Evolutionary conservation across 2,113 vertebrate species (phyloP).

Genomic region (Porphyrio hochstetteri): DNA sequence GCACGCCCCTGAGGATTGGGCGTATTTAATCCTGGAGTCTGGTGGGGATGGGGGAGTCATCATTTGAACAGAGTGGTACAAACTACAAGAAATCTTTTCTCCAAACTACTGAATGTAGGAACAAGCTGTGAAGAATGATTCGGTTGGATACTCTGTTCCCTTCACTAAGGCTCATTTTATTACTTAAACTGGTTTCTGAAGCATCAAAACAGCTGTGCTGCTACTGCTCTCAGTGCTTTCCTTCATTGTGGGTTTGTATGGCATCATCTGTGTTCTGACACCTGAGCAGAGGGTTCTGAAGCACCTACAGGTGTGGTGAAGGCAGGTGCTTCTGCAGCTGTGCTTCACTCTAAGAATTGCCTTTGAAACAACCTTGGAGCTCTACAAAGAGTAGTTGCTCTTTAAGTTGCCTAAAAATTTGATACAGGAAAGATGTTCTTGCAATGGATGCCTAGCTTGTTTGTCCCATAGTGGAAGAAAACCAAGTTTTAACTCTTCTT

Average conservation of each 20-base stretch:
- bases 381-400: background rate
- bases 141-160: constrained; percentile 48
- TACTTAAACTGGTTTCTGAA: constrained; percentile 10
- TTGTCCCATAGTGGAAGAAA: background rate
- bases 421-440: background rate
- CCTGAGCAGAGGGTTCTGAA: background rate
- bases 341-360: background rate
- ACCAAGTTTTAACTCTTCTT: background rate
- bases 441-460: background rate
- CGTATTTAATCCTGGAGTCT: background rate
- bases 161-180: background rate
- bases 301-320: background rate
- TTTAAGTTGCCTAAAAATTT: background rate
- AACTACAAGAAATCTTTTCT: constrained; percentile 52
- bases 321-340: background rate
- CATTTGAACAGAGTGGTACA: constrained; percentile 39
- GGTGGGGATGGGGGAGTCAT: background rate
- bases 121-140: constrained; percentile 81
- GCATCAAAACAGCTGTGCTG: background rate
- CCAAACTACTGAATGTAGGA: constrained; percentile 84
- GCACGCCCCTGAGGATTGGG: background rate
- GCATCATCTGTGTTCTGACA: background rate
- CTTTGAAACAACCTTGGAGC: background rate
- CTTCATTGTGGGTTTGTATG: background rate
- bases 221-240: constrained; percentile 3